These are phyloP conservation scores for Microtus pennsylvanicus DNA, from an alignment of 2,113 vertebrate genomes.

Conservation along the genomic window DNA sequence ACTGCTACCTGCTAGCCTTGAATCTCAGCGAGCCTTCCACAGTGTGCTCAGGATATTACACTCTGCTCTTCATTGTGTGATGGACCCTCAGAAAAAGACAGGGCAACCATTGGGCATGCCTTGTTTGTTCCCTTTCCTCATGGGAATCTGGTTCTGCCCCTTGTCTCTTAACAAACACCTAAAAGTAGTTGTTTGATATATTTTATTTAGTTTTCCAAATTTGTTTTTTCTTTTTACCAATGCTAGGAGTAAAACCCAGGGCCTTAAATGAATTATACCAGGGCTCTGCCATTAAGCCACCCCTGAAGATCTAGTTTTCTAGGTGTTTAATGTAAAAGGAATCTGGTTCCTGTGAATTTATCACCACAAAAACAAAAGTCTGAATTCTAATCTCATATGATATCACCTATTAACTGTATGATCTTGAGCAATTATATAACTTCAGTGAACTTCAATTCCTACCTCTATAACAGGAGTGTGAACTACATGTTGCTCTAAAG, in stretches of 20 bases:
- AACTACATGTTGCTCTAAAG: not conserved
- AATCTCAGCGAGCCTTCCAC: not conserved
- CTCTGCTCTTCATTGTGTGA: not conserved
- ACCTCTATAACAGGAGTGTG: not conserved
- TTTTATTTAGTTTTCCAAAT: not conserved
- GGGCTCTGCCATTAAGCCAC: not conserved
- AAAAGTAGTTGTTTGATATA: not conserved
- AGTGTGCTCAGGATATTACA: not conserved
- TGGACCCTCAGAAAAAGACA: not conserved
- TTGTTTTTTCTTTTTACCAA: not conserved
- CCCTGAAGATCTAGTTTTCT: not conserved
- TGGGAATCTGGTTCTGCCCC: not conserved
- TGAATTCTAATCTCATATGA: constrained; percentile 6
- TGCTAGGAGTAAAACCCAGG: not conserved
- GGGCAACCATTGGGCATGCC: not conserved
- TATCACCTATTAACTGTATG: not conserved
- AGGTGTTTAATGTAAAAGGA: constrained; percentile 22
- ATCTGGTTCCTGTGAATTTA: not conserved
- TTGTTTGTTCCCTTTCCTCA: not conserved
- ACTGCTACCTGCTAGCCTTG: not conserved
- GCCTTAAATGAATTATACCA: not conserved
- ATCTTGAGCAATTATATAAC: constrained; percentile 15
- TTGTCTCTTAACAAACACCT: not conserved
- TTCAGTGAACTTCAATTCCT: not conserved
- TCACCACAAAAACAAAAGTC: not conserved